phyloP scores from a whole-genome alignment of 2,113 vertebrate genomes.

The Sapayoa aenigma region DNA sequence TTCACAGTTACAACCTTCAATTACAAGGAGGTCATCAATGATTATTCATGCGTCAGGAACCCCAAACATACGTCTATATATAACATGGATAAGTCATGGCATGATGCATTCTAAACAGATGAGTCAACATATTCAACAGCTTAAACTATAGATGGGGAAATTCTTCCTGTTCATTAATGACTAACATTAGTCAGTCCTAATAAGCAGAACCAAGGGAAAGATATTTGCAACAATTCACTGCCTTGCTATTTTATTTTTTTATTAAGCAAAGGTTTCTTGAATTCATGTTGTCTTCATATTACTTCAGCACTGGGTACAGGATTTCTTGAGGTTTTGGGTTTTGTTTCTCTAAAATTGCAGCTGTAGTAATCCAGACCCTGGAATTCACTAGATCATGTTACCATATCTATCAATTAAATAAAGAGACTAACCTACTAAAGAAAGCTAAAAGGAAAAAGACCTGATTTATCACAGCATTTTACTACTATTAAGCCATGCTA shows the following conservation, averaged over 20 bases:
- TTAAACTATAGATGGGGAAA: background rate
- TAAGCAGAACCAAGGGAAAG: background rate
- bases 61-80: background rate
- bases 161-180: background rate
- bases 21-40: background rate
- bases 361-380: background rate
- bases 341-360: background rate
- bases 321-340: background rate
- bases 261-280: background rate
- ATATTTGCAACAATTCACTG: background rate
- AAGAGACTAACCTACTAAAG: background rate
- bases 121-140: conserved; percentile 27
- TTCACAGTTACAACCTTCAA: background rate
- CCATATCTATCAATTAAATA: background rate
- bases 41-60: background rate
- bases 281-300: background rate
- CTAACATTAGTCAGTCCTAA: background rate
- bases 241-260: background rate
- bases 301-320: background rate
- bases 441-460: background rate
- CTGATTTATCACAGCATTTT: background rate
- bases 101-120: conserved; percentile 30
- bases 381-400: background rate
- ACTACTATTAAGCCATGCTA: background rate
- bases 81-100: background rate